Percentiles rank a stretch among this genome's conserved stretches.
phyloP scores from a whole-genome alignment of 2,888 invertebrate genomes.

The Athalia cordata region DNA sequence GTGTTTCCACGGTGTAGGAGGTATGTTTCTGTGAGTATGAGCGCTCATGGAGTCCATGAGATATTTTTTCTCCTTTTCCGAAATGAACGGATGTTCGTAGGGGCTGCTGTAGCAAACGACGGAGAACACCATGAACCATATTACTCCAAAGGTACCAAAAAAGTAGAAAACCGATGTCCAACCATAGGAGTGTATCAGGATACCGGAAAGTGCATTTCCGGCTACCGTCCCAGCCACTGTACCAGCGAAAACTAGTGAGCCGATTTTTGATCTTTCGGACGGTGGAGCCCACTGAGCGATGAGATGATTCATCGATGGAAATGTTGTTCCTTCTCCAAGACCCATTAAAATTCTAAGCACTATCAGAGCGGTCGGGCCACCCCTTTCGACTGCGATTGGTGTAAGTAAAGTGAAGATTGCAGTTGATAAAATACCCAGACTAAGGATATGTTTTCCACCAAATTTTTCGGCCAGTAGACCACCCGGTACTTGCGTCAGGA shows the following conservation, averaged over 20 bases:
- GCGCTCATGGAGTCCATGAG: constrained; percentile 62
- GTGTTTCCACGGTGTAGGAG: constrained; percentile 67
- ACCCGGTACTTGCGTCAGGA: constrained; percentile 74
- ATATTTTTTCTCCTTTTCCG: constrained; percentile 66
- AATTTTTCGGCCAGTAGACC: constrained; percentile 71
- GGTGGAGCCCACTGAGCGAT: constrained; percentile 89
- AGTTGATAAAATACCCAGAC: constrained; percentile 71
- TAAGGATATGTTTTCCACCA: constrained; percentile 74
- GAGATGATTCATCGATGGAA: constrained; percentile 88
- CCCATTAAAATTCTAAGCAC: constrained; percentile 87
- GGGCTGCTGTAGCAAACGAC: constrained; percentile 70
- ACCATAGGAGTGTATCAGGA: constrained; percentile 80
- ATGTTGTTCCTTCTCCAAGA: constrained; percentile 89
- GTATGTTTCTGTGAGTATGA: constrained; percentile 54
- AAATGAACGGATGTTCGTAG: constrained; percentile 70
- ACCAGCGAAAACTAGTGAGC: constrained; percentile 82
- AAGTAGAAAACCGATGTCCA: constrained; percentile 89
- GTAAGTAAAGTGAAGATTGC: constrained; percentile 74
- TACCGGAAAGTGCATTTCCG: constrained; percentile 85
- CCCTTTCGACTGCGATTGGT: constrained; percentile 81
- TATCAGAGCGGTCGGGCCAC: constrained; percentile 83
- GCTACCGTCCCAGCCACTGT: constrained; percentile 69
- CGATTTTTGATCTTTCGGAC: constrained; percentile 85
- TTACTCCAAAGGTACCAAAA: constrained; percentile 83
- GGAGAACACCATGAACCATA: constrained; percentile 84